Percentiles rank a stretch among this genome's conserved stretches.
Evolutionary conservation across 2,888 invertebrate genomes (phyloP).

Genomic region (Diplolepis rosae): DNA sequence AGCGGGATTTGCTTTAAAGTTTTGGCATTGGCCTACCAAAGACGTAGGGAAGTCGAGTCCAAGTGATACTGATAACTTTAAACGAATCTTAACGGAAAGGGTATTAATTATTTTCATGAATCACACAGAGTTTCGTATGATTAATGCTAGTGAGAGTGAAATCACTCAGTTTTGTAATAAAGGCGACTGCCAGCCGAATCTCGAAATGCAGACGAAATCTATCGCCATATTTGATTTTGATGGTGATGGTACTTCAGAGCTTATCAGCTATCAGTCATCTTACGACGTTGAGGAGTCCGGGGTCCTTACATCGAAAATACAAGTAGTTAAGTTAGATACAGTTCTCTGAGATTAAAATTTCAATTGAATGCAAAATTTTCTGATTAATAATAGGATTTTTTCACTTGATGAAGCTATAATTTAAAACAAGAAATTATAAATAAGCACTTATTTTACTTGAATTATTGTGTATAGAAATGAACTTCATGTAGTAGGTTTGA

Average conservation of each 20-base stretch:
- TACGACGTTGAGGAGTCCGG: constrained; percentile 54
- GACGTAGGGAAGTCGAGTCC: constrained; percentile 56
- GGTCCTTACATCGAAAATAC: constrained; percentile 63
- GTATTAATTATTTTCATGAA: constrained; percentile 88
- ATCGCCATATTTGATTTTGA: constrained; percentile 83
- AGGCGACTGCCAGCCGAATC: constrained; percentile 82
- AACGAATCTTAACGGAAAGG: constrained; percentile 78
- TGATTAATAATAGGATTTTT: no score
- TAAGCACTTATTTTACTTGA: background rate
- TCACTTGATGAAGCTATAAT: background rate
- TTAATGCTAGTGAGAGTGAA: constrained; percentile 87
- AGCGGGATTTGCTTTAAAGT: constrained; percentile 86
- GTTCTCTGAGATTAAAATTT: constrained; percentile 43
- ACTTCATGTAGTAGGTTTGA: background rate
- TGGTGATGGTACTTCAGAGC: constrained; percentile 84
- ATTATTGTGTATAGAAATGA: background rate
- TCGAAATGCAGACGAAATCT: constrained; percentile 82
- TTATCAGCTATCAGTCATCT: constrained; percentile 80
- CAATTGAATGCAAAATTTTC: no score
- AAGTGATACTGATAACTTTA: constrained; percentile 39
- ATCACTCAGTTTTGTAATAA: constrained; percentile 82
- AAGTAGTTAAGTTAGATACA: constrained; percentile 65
- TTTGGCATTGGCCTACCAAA: constrained; percentile 84
- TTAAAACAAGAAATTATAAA: background rate
- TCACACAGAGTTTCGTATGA: constrained; percentile 82